Evolutionary conservation across 2,888 invertebrate genomes (phyloP).

Genomic region (Tetragonula carbonaria): DNA sequence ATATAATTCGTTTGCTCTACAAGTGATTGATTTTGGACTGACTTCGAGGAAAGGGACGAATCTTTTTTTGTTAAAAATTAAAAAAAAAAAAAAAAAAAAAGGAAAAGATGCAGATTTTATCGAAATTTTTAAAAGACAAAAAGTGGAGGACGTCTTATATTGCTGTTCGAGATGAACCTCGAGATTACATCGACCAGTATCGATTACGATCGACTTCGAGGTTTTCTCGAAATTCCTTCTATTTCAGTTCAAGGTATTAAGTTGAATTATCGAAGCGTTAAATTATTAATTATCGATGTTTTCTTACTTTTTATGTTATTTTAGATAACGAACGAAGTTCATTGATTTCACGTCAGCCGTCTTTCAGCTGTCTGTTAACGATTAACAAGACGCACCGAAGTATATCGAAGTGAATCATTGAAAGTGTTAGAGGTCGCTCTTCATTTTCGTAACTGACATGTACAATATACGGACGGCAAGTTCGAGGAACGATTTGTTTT

Average conservation of each 20-base stretch:
- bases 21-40: not conserved
- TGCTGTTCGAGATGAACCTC: conserved; percentile 9
- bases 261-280: too few species aligned
- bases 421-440: conserved; percentile 9
- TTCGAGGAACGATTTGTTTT: conserved; percentile 46
- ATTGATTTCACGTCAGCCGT: conserved; percentile 13
- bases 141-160: conserved; percentile 5
- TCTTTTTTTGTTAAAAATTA: not conserved
- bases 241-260: not conserved
- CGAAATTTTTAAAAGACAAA: not conserved
- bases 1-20: not conserved
- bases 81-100: not conserved
- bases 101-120: not conserved
- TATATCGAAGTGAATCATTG: conserved; percentile 5
- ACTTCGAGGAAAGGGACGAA: not conserved
- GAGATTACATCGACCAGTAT: too few species aligned
- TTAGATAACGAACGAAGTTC: not conserved
- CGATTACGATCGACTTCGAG: conserved; percentile 13
- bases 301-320: not conserved
- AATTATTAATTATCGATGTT: not conserved
- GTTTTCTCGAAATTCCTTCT: conserved; percentile 2
- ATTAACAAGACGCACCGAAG: not conserved
- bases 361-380: conserved; percentile 27
- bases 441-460: conserved; percentile 10
- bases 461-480: conserved; percentile 49